Evolutionary conservation across 2,113 vertebrate species (phyloP).

Genomic region (Thomomys bottae): DNA sequence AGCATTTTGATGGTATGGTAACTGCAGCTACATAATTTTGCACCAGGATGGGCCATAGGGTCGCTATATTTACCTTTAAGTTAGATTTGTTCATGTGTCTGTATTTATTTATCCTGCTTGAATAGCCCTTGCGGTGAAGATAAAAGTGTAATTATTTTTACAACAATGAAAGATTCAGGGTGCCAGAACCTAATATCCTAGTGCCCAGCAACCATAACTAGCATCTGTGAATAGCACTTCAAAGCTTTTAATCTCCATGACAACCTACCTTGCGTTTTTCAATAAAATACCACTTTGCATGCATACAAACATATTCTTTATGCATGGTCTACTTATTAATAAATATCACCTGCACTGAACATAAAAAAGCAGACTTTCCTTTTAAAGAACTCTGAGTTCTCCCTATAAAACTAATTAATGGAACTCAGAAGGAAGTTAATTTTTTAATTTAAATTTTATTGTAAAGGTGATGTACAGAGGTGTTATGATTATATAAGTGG

Average conservation of each 20-base stretch:
- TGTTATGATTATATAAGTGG: no score
- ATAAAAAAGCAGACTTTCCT: conserved; percentile 69
- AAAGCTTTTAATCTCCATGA: conserved; percentile 90
- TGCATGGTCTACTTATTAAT: conserved; percentile 84
- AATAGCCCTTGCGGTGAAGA: conserved; percentile 77
- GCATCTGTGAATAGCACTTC: conserved; percentile 84
- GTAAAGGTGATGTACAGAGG: no score
- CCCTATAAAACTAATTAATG: conserved; percentile 81
- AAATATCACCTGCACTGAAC: conserved; percentile 83
- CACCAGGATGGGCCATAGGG: conserved; percentile 70
- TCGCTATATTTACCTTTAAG: conserved; percentile 78
- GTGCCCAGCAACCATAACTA: conserved; percentile 83
- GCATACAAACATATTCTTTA: conserved; percentile 85
- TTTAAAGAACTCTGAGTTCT: conserved; percentile 76
- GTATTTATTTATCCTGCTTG: conserved; percentile 80
- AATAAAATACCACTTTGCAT: conserved; percentile 86
- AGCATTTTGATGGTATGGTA: conserved; percentile 73
- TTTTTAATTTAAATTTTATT: no score
- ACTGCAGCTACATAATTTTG: conserved; percentile 71
- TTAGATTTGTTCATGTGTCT: conserved; percentile 74
- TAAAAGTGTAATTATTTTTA: conserved; percentile 82
- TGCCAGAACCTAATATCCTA: conserved; percentile 80
- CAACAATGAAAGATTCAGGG: conserved; percentile 81
- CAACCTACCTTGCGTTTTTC: conserved; percentile 86
- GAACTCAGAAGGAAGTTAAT: conserved; percentile 79